Conservation (phyloP, 2,888 invertebrate species). For the Acrobasis repandana region DNA sequence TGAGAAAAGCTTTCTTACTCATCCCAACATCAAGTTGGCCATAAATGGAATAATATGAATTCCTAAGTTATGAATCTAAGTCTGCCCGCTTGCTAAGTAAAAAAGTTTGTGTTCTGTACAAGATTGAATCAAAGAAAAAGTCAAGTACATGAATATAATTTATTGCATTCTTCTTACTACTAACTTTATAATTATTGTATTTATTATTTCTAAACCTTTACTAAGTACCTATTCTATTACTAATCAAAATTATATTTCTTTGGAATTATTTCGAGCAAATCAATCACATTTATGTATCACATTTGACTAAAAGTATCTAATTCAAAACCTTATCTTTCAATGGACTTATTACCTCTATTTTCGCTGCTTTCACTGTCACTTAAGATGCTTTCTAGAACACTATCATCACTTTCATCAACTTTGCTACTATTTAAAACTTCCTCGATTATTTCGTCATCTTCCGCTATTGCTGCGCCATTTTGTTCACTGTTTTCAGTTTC, state of each 20-base stretch:
- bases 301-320: conserved; percentile 17
- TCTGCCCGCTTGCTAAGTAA: too few species aligned
- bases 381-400: conserved; percentile 47
- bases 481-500: conserved; percentile 27
- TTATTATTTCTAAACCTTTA: too few species aligned
- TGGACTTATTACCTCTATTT: conserved; percentile 22
- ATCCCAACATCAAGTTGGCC: too few species aligned
- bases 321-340: conserved; percentile 23
- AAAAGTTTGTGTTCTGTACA: too few species aligned
- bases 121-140: too few species aligned
- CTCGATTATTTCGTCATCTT: conserved; percentile 40
- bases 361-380: conserved; percentile 38
- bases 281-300: conserved; percentile 28
- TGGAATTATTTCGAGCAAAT: conserved; percentile 25
- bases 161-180: too few species aligned
- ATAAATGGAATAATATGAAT: too few species aligned
- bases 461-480: conserved; percentile 31
- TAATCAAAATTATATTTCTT: not conserved
- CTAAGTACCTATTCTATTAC: not conserved
- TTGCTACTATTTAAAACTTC: conserved; percentile 37
- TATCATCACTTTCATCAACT: conserved; percentile 43
- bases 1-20: too few species aligned
- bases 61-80: too few species aligned
- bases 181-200: too few species aligned
- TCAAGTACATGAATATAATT: too few species aligned